Conservation (phyloP, 2,888 invertebrate genomes). For the Drosophila subsilvestris region DNA sequence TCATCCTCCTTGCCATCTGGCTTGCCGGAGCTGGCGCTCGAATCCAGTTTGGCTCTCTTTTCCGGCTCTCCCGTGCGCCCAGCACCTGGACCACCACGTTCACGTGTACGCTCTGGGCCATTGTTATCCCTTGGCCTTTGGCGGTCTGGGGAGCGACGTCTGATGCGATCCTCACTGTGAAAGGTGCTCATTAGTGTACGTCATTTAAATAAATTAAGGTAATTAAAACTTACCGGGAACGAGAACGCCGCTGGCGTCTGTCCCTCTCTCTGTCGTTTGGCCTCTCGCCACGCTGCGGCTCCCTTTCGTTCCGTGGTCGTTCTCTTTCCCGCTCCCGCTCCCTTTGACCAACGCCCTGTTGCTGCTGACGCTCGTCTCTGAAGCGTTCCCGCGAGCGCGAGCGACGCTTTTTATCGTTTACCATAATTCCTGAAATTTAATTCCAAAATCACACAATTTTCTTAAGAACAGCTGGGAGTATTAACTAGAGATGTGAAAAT, state of each 20-base stretch:
- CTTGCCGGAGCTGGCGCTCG: constrained; percentile 30
- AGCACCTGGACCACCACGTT: constrained; percentile 19
- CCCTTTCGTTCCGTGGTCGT: constrained; percentile 14
- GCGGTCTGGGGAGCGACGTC: constrained; percentile 68
- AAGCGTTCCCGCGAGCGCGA: constrained; percentile 84
- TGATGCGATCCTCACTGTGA: constrained; percentile 61
- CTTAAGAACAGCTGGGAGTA: neutral
- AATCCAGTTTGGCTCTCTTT: constrained; percentile 64
- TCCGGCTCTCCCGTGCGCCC: constrained; percentile 50
- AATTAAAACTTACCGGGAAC: constrained; percentile 63
- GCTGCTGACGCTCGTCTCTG: constrained; percentile 60
- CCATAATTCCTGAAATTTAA: constrained; percentile 71
- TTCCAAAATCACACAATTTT: neutral
- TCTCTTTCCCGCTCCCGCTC: constrained; percentile 58
- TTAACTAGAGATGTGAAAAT: neutral
- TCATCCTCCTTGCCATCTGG: constrained; percentile 84
- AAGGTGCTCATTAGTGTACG: accelerated
- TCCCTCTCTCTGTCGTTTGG: constrained; percentile 68
- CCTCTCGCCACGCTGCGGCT: constrained; percentile 38
- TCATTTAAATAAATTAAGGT: neutral
- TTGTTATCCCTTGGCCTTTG: constrained; percentile 41
- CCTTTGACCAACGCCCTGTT: constrained; percentile 31
- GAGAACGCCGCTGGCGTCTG: constrained; percentile 69
- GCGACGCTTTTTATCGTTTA: constrained; percentile 85
- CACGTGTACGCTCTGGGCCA: constrained; percentile 61